Evolutionary conservation across 2,797 vertebrate genomes (phyloP), one percentile per base, ranked within the genome.

Genomic region (Onychomys leucogaster): DNA sequence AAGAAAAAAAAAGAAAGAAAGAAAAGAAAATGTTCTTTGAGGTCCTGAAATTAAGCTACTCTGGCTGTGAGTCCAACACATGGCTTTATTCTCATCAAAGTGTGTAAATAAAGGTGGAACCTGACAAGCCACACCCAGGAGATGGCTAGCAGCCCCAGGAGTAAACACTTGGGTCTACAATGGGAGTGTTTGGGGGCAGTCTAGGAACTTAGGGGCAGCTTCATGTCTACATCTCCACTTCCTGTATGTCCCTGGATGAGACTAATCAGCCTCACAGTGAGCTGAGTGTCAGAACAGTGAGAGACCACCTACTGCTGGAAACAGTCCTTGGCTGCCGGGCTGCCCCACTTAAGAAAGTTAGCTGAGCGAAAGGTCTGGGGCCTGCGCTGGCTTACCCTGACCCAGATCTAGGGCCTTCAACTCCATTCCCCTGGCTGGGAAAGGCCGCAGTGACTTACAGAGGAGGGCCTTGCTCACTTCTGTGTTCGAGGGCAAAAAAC

Each of bases 401-500:
- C 95, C 91, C 78, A 80, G 32, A 78, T 83, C 73, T n/a, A 16
- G 46, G 12, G 7, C 34, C 73, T 69, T 21, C 14, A 0, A 9
- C 75, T 67, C 63, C 88, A 4, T 8, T 37, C 34, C 52, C 29
- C 37, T 37, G 57, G 3, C 63, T 0, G 4, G 90, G 27, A 65
- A 94, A 10, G 29, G 32, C 29, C 52, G 0, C 2, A 2, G 29
- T 29, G 85, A 94, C 23, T 61, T 14, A 67, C 0, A 6, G 86
- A 25, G 23, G 13, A 0, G 34, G 41, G 29, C 25, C n/a, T 34
- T 21, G 61, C 69, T 25, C 19, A 1, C 5, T 55, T 34, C 83
- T 0, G 23, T 5, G 4, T 41, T 5, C 0, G 0, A 67, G 21
- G 6, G 17, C 1, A 34, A 16, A 34, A 16, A 6, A 6, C 2